Evolutionary conservation across 2,888 invertebrate species (phyloP).

Genomic region (Microctonus hyperodae): DNA sequence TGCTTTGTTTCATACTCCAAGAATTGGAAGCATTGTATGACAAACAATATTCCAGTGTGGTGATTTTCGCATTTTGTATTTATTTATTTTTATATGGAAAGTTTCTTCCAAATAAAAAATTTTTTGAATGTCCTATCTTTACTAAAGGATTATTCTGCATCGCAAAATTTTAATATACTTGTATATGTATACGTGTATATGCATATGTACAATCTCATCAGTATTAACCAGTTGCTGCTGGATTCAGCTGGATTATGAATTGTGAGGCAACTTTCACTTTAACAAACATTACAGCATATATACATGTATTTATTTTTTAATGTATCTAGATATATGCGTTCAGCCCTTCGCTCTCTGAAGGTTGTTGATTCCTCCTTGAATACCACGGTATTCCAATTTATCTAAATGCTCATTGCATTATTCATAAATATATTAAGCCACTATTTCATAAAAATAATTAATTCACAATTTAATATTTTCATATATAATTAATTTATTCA

Average conservation of each 20-base stretch:
- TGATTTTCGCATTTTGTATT: neutral
- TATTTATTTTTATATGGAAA: neutral
- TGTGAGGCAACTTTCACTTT: slow-evolving; percentile 43
- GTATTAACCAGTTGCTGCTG: slow-evolving; percentile 43
- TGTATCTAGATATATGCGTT: too few species aligned
- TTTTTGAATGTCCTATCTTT: neutral
- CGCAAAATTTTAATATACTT: neutral
- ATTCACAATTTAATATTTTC: neutral
- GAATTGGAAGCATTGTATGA: neutral
- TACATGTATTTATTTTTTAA: neutral
- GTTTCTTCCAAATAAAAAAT: neutral
- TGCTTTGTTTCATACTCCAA: neutral
- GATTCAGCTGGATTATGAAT: slow-evolving; percentile 41
- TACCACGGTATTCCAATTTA: neutral
- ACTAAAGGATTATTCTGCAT: neutral
- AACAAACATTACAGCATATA: neutral
- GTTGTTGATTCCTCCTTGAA: neutral
- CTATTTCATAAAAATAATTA: neutral
- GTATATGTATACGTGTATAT: neutral
- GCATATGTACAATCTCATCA: neutral
- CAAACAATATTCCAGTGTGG: neutral
- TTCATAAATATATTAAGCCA: neutral
- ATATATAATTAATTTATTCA: neutral
- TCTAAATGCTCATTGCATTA: neutral
- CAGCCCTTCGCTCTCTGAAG: neutral